A percentile compares a stretch with the other conserved stretches of the same genome.
phyloP scores from a whole-genome alignment of 2,888 invertebrate species.

The Cremastinae sp. region DNA sequence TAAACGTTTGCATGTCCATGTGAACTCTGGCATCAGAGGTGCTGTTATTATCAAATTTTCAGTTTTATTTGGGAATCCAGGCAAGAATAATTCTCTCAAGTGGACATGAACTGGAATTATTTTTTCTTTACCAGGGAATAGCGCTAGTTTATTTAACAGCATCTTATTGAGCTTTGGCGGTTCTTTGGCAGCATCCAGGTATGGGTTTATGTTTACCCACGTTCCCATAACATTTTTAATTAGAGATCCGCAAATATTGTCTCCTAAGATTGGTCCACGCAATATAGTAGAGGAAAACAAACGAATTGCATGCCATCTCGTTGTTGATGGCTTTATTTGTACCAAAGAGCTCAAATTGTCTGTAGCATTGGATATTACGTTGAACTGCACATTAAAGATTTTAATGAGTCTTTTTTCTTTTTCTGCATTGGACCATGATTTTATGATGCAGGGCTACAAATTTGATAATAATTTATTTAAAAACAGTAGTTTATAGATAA shows the following conservation, averaged over 20 bases:
- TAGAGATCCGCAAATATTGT: constrained; percentile 75
- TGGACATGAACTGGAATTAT: constrained; percentile 78
- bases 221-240: constrained; percentile 74
- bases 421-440: constrained; percentile 63
- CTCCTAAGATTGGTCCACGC: constrained; percentile 78
- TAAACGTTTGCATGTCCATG: constrained; percentile 76
- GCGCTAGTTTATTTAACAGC: constrained; percentile 65
- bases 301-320: constrained; percentile 75
- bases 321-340: constrained; percentile 72
- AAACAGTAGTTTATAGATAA: not conserved
- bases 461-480: constrained; percentile 3
- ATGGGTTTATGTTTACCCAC: constrained; percentile 73
- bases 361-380: constrained; percentile 68
- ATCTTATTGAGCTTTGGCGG: constrained; percentile 65
- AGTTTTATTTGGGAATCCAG: constrained; percentile 60
- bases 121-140: constrained; percentile 63
- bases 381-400: constrained; percentile 67
- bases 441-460: constrained; percentile 68
- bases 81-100: constrained; percentile 69
- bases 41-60: constrained; percentile 73
- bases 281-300: constrained; percentile 76
- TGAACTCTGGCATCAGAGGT: constrained; percentile 72
- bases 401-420: constrained; percentile 63
- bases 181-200: constrained; percentile 64
- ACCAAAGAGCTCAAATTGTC: constrained; percentile 72